phyloP scores from a whole-genome alignment of 2,113 vertebrate species.

The Zosterops hypoxanthus region DNA sequence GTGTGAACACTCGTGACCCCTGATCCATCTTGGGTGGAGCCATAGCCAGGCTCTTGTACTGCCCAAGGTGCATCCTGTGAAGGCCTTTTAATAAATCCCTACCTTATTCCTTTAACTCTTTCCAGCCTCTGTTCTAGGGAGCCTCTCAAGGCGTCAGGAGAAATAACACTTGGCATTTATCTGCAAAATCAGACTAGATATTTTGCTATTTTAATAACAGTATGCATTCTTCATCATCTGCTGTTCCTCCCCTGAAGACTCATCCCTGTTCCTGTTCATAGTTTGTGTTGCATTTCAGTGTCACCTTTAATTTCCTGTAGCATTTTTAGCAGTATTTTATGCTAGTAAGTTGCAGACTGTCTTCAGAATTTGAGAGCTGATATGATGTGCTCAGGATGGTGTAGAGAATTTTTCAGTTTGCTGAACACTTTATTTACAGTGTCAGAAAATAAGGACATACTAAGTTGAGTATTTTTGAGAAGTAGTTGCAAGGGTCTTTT shows the following conservation, averaged over 20 bases:
- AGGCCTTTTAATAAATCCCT: background rate
- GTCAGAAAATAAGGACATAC: background rate
- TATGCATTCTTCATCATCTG: background rate
- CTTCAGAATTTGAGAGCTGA: background rate
- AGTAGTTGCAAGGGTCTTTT: background rate
- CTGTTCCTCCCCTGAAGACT: background rate
- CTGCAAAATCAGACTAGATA: background rate
- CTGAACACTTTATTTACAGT: background rate
- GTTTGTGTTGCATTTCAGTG: background rate
- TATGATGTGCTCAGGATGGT: background rate
- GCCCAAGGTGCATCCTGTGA: background rate
- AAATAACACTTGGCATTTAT: background rate
- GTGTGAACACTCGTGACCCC: background rate
- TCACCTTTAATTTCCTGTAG: background rate
- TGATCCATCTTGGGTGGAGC: background rate
- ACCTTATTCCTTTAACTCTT: background rate
- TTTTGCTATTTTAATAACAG: background rate
- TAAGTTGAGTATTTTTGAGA: background rate
- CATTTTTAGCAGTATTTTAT: background rate
- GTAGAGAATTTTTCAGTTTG: background rate
- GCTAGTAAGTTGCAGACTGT: background rate
- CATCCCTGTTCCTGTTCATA: background rate
- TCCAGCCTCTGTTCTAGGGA: background rate
- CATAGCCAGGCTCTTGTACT: background rate
- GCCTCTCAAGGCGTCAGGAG: background rate